Conservation (phyloP, 2,797 vertebrate species). For the Enteromius thamalakanensis region DNA sequence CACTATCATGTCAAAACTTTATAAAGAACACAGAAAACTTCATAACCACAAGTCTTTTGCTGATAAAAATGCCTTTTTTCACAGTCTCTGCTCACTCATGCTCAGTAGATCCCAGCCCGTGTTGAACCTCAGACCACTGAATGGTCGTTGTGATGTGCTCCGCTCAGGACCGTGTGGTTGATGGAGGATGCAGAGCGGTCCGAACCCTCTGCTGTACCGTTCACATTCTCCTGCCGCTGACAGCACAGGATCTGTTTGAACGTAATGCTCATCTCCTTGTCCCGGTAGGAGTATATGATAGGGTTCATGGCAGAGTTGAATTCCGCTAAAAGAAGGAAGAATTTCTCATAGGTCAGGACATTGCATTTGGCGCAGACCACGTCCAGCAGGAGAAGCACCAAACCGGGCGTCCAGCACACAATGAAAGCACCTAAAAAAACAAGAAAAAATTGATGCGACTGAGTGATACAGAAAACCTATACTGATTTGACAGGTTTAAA, state of each 20-base stretch:
- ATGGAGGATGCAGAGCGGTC: conserved; percentile 94
- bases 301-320: conserved; percentile 99
- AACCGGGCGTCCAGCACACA: conserved; percentile 96
- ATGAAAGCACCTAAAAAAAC: conserved; percentile 90
- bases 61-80: conserved; percentile 58
- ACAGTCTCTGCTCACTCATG: conserved; percentile 49
- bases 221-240: conserved; percentile 88
- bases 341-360: conserved; percentile 94
- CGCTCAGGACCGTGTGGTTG: conserved; percentile 92
- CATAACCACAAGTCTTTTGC: conserved; percentile 66
- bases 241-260: conserved; percentile 98
- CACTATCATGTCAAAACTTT: conserved; percentile 62
- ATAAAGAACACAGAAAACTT: conserved; percentile 57
- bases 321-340: conserved; percentile 95
- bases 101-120: conserved; percentile 51
- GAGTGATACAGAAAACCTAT: not conserved
- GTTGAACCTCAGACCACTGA: conserved; percentile 85
- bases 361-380: conserved; percentile 92
- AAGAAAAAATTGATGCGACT: conserved; percentile 9
- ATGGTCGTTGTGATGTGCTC: conserved; percentile 91
- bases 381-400: conserved; percentile 93
- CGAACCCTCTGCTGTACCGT: conserved; percentile 88
- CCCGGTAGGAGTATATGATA: conserved; percentile 98
- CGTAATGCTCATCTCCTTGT: conserved; percentile 98
- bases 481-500: not conserved